Evolutionary conservation across 2,797 vertebrate genomes (phyloP), one percentile per base, ranked within the genome.

Genomic region (Chlorospingus flavigularis): DNA sequence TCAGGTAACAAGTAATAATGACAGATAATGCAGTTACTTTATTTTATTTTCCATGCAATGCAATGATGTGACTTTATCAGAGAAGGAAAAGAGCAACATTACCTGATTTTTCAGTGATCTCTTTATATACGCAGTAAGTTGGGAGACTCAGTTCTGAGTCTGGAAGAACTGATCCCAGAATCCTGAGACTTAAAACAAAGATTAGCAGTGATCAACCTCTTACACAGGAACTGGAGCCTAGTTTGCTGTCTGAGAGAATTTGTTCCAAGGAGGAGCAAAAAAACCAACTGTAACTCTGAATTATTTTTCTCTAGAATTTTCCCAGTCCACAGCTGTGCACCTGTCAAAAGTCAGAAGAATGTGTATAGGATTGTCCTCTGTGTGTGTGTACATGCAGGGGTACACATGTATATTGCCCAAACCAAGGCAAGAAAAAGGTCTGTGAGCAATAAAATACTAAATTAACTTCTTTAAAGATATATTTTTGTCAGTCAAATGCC

Each of bases 1-100:
- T 96, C 73, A 96, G 55, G 67, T 76, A 96, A 61, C 77, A 90
- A 92, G 45, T 88, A 97, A 97, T 92, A 94, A 94, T 62, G 86
- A 86, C 50, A 95, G 61, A 86, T 90, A 94, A 95, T 71, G 18
- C 14, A 82, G 33, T 82, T 93, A 48, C 62, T 82, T 88, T 65
- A 63, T 82, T 93, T 95, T 95, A 77, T 90, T 94, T 45, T 78
- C 42, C 58, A 35, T 43, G 47, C 53, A 81, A 89, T 42, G 87
- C 55, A 84, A 19, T 84, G 9, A 65, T 66, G 81, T 42, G n/a
- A 42, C 25, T 95, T 95, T 74, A 72, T 81, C 47, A 86, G 24
- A n/a, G 35, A 50, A 85, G 24, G 17, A 72, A 74, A 76, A 74
- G 7, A 42, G 26, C 55, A 94, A 25, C 12, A 42, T 33, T 63